Base-by-base conservation (phyloP, 2,797 vertebrate genomes). In the Molossus molossus region DNA sequence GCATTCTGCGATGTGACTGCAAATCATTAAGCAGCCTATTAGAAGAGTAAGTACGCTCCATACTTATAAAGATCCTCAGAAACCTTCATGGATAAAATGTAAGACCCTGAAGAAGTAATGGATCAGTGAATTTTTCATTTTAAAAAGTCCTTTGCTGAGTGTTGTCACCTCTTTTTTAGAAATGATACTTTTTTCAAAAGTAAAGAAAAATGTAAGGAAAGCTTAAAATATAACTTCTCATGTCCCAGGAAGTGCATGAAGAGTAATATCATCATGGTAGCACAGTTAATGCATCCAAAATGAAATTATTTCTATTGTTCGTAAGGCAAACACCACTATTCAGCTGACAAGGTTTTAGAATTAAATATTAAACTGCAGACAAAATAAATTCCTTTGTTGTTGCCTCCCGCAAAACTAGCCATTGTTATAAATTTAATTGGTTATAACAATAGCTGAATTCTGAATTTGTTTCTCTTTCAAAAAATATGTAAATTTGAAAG, bases 21-120 rank as follows among this genome's bases (percentile, higher is more conserved):
- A 98, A 97, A 98, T 86, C 62, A 50, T 94, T 96, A 94, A 94
- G 83, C 84, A 86, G 69, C 72, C 80, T 91, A 65, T 37, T 97
- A 70, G 0, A 86, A 96, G 96, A 97, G 84, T 87, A n/a, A 95
- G 67, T 57, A 14, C 87, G 9, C 14, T 9, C 2, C 55, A 0
- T 60, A 82, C 6, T 87, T 87, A 29, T 33, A 80, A 94, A 72
- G 33, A 57, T 70, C 27, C 57, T 77, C n/a, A 70, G 79, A 82
- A 81, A 86, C 85, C 45, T 85, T 92, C n/a, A 37, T 40, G 4
- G 25, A 55, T 72, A 55, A 48, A 81, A 77, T 64, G 37, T 55
- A 76, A 65, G 14, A 27, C 70, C 20, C 27, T 69, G 21, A 86
- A 93, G 40, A 94, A 60, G 27, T 62, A 90, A 73, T 50, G 17